Conservation (phyloP, 1,140 invertebrate species). For the Choristoneura fumiferana region DNA sequence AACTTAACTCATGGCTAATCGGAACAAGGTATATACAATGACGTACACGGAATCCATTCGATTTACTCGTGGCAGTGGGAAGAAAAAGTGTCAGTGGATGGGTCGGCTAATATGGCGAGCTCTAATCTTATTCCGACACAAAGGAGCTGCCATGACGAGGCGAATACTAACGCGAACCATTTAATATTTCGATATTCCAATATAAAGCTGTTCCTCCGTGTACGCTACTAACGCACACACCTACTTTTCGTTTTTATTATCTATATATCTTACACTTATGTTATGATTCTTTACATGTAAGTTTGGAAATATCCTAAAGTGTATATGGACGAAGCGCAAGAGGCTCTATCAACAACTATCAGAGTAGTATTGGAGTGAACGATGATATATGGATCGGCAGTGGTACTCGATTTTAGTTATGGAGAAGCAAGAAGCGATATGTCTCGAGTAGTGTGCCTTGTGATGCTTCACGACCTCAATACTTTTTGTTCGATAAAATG, state of each 20-base stretch:
- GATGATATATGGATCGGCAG: conserved; percentile 50
- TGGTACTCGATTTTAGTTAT: conserved; percentile 64
- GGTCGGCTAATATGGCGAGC: conserved; percentile 60
- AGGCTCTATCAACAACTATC: not conserved
- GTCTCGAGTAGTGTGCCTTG: conserved; percentile 47
- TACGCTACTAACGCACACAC: conserved; percentile 19
- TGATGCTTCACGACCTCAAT: conserved; percentile 57
- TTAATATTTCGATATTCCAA: conserved; percentile 74
- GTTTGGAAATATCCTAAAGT: too few relatives aligned
- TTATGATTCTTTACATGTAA: conserved; percentile 15
- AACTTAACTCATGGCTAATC: too few relatives aligned
- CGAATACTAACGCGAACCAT: conserved; percentile 66
- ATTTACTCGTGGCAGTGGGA: conserved; percentile 35
- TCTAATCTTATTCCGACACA: conserved; percentile 69
- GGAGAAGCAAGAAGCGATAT: conserved; percentile 51
- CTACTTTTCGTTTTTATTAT: too few relatives aligned
- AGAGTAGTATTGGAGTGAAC: conserved; percentile 24
- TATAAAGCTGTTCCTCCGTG: conserved; percentile 53
- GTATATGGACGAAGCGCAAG: not conserved
- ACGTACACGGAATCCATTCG: conserved; percentile 35
- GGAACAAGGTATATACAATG: not conserved
- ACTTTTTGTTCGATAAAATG: conserved; percentile 67
- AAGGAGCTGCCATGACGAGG: conserved; percentile 71
- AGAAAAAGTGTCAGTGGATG: conserved; percentile 54
- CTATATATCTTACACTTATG: not conserved